These are phyloP conservation scores for Cylindroiulus punctatus DNA, from an alignment of 2,888 invertebrate genomes.

Conservation along the genomic window DNA sequence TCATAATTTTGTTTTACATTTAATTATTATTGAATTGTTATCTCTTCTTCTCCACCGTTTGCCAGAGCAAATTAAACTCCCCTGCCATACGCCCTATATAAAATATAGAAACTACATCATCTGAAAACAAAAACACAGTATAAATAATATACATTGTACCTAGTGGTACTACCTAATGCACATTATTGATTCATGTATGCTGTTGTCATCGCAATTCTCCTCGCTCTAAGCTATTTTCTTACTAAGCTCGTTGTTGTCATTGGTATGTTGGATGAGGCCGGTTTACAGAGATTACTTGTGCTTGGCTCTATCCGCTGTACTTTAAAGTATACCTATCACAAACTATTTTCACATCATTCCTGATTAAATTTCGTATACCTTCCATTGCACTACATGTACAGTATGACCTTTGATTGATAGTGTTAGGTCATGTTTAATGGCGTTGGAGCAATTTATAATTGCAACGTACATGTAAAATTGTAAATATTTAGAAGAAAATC, in stretches of 20 bases:
- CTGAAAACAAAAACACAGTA: too few species aligned
- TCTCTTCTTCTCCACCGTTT: too few species aligned
- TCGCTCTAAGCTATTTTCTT: not conserved
- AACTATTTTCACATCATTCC: not conserved
- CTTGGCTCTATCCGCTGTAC: not conserved
- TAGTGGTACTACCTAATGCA: not conserved
- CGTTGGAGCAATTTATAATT: not conserved
- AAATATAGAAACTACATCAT: not conserved
- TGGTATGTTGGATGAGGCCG: not conserved
- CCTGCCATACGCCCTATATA: too few species aligned
- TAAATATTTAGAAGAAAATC: not conserved
- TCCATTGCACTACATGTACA: too few species aligned
- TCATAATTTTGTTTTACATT: too few species aligned
- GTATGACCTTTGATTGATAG: too few species aligned
- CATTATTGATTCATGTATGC: constrained; percentile 1
- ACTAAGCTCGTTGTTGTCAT: not conserved
- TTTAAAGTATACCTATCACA: not conserved
- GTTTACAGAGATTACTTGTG: not conserved
- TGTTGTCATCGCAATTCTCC: not conserved
- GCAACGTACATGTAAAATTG: not conserved
- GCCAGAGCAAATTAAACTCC: too few species aligned
- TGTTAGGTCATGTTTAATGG: not conserved
- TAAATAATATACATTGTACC: not conserved
- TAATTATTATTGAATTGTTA: too few species aligned
- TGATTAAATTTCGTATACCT: not conserved